Evolutionary conservation across 2,797 vertebrate genomes (phyloP).

Genomic region (Tympanoctomys barrerae): DNA sequence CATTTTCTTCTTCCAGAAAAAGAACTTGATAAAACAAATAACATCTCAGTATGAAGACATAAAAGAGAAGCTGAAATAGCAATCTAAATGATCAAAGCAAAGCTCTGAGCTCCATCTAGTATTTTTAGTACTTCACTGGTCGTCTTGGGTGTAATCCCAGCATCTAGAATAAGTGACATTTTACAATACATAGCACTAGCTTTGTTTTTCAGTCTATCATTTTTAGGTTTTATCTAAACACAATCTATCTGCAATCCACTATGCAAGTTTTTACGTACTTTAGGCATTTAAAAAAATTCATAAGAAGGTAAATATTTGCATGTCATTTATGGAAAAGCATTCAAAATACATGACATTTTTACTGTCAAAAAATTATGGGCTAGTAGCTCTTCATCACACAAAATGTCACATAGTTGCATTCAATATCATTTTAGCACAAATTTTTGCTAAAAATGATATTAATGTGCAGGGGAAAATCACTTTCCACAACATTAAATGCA

Average conservation of each 20-base stretch:
- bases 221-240: constrained; percentile 32
- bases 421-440: constrained; percentile 20
- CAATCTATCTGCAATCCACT: not conserved
- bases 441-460: constrained; percentile 1
- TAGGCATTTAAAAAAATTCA: not conserved
- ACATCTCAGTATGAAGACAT: not conserved
- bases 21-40: constrained; percentile 20
- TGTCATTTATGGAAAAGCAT: not conserved
- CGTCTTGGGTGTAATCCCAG: constrained; percentile 6
- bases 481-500: constrained; percentile 32
- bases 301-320: constrained; percentile 4
- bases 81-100: constrained; percentile 6
- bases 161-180: constrained; percentile 14
- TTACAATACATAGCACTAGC: constrained; percentile 30
- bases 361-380: constrained; percentile 15
- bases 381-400: constrained; percentile 24
- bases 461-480: not conserved
- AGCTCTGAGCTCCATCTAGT: not conserved
- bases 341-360: constrained; percentile 26
- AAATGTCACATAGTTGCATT: constrained; percentile 22
- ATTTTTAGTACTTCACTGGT: not conserved
- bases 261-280: constrained; percentile 37
- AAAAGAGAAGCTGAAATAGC: constrained; percentile 50
- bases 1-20: constrained; percentile 29
- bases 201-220: constrained; percentile 57